These are phyloP conservation scores for Agrochola lota DNA, from an alignment of 2,888 invertebrate species.

Conservation along the genomic window DNA sequence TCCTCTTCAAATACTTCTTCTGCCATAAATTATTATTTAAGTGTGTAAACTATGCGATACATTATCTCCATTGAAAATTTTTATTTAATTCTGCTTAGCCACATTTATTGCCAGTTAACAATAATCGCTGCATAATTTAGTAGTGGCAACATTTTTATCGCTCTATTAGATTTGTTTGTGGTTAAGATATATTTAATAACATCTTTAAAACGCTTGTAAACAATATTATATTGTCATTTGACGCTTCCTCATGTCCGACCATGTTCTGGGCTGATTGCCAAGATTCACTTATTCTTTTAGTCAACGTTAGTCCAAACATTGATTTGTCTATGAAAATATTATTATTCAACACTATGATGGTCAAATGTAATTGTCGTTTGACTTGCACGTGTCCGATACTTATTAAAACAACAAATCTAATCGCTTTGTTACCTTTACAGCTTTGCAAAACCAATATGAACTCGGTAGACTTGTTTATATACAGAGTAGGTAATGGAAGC, in stretches of 20 bases:
- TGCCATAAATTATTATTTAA: background rate
- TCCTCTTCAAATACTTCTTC: background rate
- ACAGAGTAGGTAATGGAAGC: background rate
- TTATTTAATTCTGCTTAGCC: background rate
- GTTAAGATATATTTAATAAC: background rate
- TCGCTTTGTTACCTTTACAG: background rate
- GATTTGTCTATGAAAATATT: background rate
- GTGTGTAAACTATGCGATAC: background rate
- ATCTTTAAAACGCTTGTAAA: slow-evolving; percentile 6
- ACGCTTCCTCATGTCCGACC: background rate
- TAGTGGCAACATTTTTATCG: slow-evolving; percentile 2
- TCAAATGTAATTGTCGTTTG: background rate
- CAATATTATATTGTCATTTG: background rate
- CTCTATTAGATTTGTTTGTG: no score
- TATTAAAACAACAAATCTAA: background rate
- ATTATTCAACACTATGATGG: background rate
- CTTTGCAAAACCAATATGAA: slow-evolving; percentile 1
- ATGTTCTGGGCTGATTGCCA: slow-evolving; percentile 14
- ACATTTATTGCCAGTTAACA: slow-evolving; percentile 18
- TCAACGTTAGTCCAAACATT: background rate
- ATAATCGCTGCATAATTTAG: slow-evolving; percentile 4
- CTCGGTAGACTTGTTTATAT: slow-evolving; percentile 1
- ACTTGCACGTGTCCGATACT: slow-evolving; percentile 17
- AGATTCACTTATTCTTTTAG: background rate
- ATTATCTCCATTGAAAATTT: background rate